Conservation (phyloP, 2,797 vertebrate species). For the Etheostoma nigrum region DNA sequence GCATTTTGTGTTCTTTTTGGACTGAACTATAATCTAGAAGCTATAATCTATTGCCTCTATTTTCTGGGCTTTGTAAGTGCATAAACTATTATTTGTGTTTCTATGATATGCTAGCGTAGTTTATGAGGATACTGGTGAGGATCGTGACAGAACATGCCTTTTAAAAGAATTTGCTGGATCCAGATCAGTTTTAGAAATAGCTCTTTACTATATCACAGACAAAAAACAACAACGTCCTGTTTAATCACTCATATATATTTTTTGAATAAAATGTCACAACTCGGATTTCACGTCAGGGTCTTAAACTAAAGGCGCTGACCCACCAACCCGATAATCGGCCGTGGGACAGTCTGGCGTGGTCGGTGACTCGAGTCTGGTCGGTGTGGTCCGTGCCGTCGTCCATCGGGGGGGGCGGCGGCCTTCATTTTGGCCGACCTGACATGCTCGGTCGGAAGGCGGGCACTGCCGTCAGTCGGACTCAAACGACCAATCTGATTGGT, state of each 20-base stretch:
- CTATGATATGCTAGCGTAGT: conserved; percentile 55
- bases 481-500: too few relatives aligned
- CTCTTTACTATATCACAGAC: conserved; percentile 22
- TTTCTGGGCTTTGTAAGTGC: conserved; percentile 79
- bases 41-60: conserved; percentile 64
- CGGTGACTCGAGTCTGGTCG: too few relatives aligned
- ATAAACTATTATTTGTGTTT: conserved; percentile 76
- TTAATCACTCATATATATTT: not conserved
- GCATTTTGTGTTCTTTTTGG: conserved; percentile 64
- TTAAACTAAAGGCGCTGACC: too few relatives aligned
- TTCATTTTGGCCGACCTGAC: too few relatives aligned
- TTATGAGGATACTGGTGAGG: conserved; percentile 28
- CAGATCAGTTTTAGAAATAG: conserved; percentile 34
- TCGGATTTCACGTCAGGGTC: not conserved
- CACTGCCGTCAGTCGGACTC: too few relatives aligned
- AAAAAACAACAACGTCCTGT: conserved; percentile 1
- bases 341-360: too few relatives aligned
- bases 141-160: conserved; percentile 69
- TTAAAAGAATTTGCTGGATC: conserved; percentile 48
- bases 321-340: too few relatives aligned
- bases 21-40: conserved; percentile 78
- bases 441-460: too few relatives aligned
- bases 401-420: too few relatives aligned
- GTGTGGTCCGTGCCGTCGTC: too few relatives aligned
- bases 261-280: not conserved